A percentile compares a stretch with the other conserved stretches of the same genome.
phyloP scores from a whole-genome alignment of 2,113 vertebrate species.

The Rhinoderma darwinii region DNA sequence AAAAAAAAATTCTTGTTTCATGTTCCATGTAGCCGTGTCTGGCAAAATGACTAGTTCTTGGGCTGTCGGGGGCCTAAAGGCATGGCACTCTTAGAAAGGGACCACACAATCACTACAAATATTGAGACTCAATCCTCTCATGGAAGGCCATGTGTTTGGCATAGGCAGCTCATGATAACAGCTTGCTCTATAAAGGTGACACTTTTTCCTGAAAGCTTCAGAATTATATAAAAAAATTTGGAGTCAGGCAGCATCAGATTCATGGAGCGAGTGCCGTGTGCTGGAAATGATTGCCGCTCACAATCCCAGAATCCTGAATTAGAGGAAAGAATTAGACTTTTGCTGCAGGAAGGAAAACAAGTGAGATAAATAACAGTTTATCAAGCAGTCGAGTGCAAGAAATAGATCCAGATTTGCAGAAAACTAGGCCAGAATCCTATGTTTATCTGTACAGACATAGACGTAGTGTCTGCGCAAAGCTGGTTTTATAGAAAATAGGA shows the following conservation, averaged over 20 bases:
- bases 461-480: too few relatives aligned
- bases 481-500: too few relatives aligned
- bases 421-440: neutral
- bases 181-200: constrained; percentile 90
- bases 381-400: neutral
- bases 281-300: neutral
- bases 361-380: constrained; percentile 10
- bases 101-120: constrained; percentile 87
- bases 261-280: neutral
- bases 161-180: constrained; percentile 80
- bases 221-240: constrained; percentile 70
- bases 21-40: constrained; percentile 62
- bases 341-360: neutral
- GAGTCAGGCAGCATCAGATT: neutral
- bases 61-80: constrained; percentile 82
- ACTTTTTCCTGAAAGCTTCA: constrained; percentile 83
- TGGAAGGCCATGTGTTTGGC: constrained; percentile 85
- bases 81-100: constrained; percentile 91
- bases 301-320: constrained; percentile 18
- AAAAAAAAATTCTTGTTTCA: constrained; percentile 57
- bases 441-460: neutral
- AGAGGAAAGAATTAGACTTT: constrained; percentile 22
- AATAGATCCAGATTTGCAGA: neutral
- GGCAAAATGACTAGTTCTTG: constrained; percentile 71
- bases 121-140: constrained; percentile 85